Evolutionary conservation across 30 jellyfish, hydroid and myxozoan genomes (phyloP).

Genomic region (Clytia hemisphaerica): DNA sequence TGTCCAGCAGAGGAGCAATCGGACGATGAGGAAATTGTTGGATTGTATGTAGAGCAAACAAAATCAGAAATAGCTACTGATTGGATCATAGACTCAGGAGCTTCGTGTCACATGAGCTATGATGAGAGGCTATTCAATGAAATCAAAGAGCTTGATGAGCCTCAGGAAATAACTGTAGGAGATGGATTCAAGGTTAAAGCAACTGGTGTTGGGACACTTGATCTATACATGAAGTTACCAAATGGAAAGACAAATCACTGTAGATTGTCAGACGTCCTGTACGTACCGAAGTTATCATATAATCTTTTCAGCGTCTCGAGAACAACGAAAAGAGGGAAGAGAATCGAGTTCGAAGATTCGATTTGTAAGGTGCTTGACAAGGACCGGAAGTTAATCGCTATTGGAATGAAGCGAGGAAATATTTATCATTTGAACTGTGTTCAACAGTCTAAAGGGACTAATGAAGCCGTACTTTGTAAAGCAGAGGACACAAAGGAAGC

Average conservation of each 20-base stretch:
- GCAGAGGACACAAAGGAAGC: slow-evolving; percentile 21
- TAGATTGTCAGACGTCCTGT: background rate
- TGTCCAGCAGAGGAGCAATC: too few relatives aligned
- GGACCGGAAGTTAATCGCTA: slow-evolving; percentile 7
- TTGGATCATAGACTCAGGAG: too few relatives aligned
- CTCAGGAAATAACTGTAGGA: slow-evolving; percentile 24
- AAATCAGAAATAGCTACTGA: too few relatives aligned
- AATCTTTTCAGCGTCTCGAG: slow-evolving; percentile 37
- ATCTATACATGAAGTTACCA: slow-evolving; percentile 11
- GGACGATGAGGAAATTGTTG: too few relatives aligned
- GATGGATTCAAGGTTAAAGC: slow-evolving; percentile 12
- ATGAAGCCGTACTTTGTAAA: too few relatives aligned
- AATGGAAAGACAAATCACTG: slow-evolving; percentile 7
- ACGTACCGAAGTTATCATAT: too few relatives aligned
- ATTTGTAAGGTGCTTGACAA: background rate
- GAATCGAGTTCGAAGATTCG: background rate
- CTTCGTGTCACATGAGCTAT: slow-evolving; percentile 42
- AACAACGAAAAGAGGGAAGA: slow-evolving; percentile 19
- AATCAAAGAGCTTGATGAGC: background rate
- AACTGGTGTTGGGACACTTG: slow-evolving; percentile 15
- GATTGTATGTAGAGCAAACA: too few relatives aligned
- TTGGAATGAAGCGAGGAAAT: slow-evolving; percentile 19
- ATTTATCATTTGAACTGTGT: slow-evolving; percentile 41
- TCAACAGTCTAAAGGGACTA: too few relatives aligned
- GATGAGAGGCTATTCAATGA: slow-evolving; percentile 13